A percentile compares a stretch with the other conserved stretches of the same genome.
phyloP scores from a whole-genome alignment of 2,113 vertebrate genomes.

The Oenanthe melanoleuca region DNA sequence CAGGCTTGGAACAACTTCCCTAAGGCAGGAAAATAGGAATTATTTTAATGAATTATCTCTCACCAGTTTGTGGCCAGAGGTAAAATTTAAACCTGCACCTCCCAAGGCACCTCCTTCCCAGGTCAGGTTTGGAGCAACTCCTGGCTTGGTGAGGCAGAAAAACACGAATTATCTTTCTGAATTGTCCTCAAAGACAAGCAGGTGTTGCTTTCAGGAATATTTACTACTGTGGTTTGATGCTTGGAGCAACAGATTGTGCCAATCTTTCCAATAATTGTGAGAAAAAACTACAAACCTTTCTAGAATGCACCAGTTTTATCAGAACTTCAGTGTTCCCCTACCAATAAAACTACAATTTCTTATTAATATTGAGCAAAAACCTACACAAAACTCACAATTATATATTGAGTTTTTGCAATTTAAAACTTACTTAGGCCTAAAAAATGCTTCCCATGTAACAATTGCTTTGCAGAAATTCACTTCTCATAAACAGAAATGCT shows the following conservation, averaged over 20 bases:
- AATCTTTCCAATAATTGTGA: background rate
- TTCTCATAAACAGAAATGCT: background rate
- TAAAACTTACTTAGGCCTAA: background rate
- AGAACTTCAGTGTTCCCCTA: background rate
- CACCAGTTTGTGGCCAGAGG: background rate
- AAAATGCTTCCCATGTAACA: background rate
- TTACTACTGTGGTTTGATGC: background rate
- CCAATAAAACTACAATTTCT: background rate
- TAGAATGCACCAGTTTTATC: background rate
- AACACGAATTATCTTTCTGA: background rate
- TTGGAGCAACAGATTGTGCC: background rate
- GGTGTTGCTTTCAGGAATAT: background rate
- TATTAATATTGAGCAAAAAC: background rate
- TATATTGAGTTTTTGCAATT: accelerated
- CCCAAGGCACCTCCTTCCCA: background rate
- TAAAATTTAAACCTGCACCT: background rate
- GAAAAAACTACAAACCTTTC: background rate
- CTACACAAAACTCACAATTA: background rate
- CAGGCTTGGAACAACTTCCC: background rate
- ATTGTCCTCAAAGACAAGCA: background rate
- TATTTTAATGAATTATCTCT: too few relatives aligned
- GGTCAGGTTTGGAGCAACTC: background rate
- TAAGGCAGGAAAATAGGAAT: background rate
- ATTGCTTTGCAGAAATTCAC: background rate
- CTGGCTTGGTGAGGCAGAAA: background rate